Evolutionary conservation across 2,888 invertebrate genomes (phyloP).

Genomic region (Acronicta alni): DNA sequence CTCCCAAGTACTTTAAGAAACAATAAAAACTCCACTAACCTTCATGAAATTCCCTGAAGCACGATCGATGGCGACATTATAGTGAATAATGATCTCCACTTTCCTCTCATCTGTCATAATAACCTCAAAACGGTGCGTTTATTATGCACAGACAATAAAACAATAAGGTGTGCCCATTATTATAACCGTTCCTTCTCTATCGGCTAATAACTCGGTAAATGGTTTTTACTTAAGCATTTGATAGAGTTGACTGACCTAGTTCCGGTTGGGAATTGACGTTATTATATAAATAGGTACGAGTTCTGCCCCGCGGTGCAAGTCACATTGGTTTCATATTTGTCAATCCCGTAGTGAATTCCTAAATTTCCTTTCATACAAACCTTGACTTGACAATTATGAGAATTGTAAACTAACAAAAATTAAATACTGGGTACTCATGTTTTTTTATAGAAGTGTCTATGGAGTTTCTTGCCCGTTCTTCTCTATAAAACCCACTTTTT

Average conservation of each 20-base stretch:
- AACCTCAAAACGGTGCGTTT: constrained; percentile 64
- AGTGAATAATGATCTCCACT: constrained; percentile 64
- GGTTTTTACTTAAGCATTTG: constrained; percentile 41
- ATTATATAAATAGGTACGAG: no score
- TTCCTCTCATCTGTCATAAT: constrained; percentile 66
- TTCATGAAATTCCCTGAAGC: constrained; percentile 44
- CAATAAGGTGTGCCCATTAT: constrained; percentile 63
- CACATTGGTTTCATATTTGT: no score
- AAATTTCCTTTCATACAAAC: no score
- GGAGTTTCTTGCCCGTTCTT: no score
- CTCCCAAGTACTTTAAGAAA: constrained; percentile 39
- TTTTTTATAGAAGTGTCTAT: no score
- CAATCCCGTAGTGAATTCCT: no score
- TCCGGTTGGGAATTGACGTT: constrained; percentile 13
- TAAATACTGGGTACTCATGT: no score
- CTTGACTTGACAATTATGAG: no score
- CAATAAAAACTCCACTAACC: constrained; percentile 52
- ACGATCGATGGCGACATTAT: constrained; percentile 64
- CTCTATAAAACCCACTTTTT: no score
- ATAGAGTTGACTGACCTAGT: constrained; percentile 40
- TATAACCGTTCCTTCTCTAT: constrained; percentile 39
- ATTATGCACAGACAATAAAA: constrained; percentile 73
- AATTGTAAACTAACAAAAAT: no score
- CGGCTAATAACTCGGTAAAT: constrained; percentile 36
- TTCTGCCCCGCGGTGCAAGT: no score